Evolutionary conservation across 2,888 invertebrate species (phyloP), one percentile per base, ranked within the genome.

Genomic region (Dryobota labecula): DNA sequence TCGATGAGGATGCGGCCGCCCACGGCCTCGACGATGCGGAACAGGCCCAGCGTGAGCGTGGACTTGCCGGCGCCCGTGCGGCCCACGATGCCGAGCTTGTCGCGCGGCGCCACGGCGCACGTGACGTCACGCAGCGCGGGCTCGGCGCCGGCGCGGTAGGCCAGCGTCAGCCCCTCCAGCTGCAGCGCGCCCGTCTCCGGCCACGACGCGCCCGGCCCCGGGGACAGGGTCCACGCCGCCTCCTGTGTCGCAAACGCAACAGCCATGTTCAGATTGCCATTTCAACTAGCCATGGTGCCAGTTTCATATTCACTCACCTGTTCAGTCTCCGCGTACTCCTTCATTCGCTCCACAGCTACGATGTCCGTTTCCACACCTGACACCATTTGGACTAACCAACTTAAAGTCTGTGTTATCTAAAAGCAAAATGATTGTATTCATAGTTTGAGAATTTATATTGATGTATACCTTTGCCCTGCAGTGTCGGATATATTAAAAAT

Each of bases 311-410:
- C 9, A 73, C 86, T 88, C 84, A 96, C 97, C 90, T 97, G 98
- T 67, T 97, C 96, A 0, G 98, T 97, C 91, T 98, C 99, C 0
- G 98, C 97, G 90, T 99, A 99, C 90, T 99, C 99, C 90, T 99
- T 99, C 89, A 99, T 98, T 90, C 99, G 97, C 93, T 99, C 99
- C 2, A 99, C 99, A 7, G 99, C 98, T 1, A 99, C 99, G 84
- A 99, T 99, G 92, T 99, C 99, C 0, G 99, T 99, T 95, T 99
- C 99, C 56, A 99, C 98, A 89, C 99, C 99, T 2, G 99, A 98
- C 0, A 98, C 98, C 98, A 99, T 99, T 84, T 99, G 96, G 33
- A 99, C 99, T 86, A 99, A 96, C 98, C 99, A 99, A 94, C 99
- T 99, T 54, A 99, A 96, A 0, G 98, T 99, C 96, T 99, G 98